Base-by-base conservation (phyloP, 2,113 vertebrate genomes). In the Salvelinus alpinus region DNA sequence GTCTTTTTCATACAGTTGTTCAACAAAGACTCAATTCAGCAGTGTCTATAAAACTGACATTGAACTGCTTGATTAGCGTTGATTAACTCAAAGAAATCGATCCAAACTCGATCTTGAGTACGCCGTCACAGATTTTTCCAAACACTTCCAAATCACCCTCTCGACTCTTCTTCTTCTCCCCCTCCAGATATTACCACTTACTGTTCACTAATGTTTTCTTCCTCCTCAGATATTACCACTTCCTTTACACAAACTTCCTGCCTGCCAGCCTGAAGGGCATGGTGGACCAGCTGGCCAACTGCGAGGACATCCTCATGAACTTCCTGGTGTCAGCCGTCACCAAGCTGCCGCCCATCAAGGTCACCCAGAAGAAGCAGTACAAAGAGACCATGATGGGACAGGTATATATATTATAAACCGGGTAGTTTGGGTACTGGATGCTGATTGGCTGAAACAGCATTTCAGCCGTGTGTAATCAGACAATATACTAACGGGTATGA, bases 371-470 rank as follows among this genome's bases (percentile, higher is more conserved):
- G 91, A 99, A 99, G 83, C 98, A 99, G 93, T 99, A 99, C 87
- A 99, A 99, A 86, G 98, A 99, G 93, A 99, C 98, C 73, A 99
- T 99, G 98, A 99, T 99, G 98, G 97, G 96, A 83, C 98, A 99
- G 97, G 98, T 99, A 8, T 27, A 29, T 3, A 11, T 22, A 22
- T 54, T 54, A 54, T 16, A 16, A 14, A 54, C 8, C 2, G n/a
- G 22, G 22, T 24, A 11, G 11, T 3, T 8, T 22, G 60, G 11
- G 4, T 64, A 14, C 3, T 54, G 16, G 14, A 16, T 14, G 18
- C 48, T 16, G 48, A 54, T 54, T 54, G 14, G 14, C 48, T 54
- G 12, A 16, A 54, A 54, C 48, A 54, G 48, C 48, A 14, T 54
- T 5, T n/a, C 20, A 48, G 18, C 18, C 34, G 11, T 34, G n/a